Base-by-base conservation (phyloP, 2,797 vertebrate genomes). In the Arrhamphus sclerolepis region DNA sequence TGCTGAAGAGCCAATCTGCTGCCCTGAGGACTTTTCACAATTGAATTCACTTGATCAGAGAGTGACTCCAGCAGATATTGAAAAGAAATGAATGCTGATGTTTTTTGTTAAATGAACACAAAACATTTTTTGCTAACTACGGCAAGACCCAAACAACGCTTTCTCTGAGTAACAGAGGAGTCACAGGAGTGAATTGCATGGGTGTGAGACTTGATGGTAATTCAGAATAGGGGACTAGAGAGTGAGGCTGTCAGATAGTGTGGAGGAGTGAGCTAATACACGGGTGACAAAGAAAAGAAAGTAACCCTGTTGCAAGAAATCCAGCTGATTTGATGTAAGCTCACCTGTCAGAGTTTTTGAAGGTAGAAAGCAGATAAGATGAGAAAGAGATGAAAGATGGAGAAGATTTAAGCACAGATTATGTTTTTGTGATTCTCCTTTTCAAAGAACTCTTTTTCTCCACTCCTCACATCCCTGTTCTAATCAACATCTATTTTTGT, bases 181-280 rank as follows among this genome's bases (percentile, higher is more conserved):
- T 2, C 1, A 21, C 56, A 20, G 22, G 13, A 26, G 48, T 24
- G 50, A 46, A 72, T 66, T 38, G 54, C 44, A 6, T 0, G 6
- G 38, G 50, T 34, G 68, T 8, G 56, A 65, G 62, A 14, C 65
- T 72, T 22, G 56, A 72, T 78, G 55, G 54, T 75, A 68, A 81
- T 86, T 81, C 67, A 62, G 77, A 77, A 74, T 44, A 38, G 38
- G 48, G 31, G 75, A 63, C 34, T 61, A 52, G 53, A 69, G 64
- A 84, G 75, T 38, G 3, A 50, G 72, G 58, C 73, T 81, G 81
- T 77, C 72, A 74, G 57, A 52, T 57, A 52, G 55, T 80, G 67
- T 44, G 62, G 72, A 80, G 77, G 73, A 80, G 76, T 68, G 46
- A 5, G 46, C 56, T 66, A 66, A 80, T 24, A 66, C 63, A 40